phyloP scores from a whole-genome alignment of 2,113 vertebrate species.

The Acrocephalus kingi region DNA sequence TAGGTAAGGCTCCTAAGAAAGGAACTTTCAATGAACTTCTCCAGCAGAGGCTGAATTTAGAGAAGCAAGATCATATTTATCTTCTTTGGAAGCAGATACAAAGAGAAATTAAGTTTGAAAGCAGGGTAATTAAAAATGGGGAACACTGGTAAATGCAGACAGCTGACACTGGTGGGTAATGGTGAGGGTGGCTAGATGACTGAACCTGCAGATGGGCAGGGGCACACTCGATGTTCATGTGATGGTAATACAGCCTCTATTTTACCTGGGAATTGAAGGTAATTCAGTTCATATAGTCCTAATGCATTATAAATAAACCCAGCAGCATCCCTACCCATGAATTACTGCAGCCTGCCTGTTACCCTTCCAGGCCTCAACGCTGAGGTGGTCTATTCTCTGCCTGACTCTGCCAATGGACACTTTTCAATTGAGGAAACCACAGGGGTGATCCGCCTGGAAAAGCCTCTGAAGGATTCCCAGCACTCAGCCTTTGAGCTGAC shows the following conservation, averaged over 20 bases:
- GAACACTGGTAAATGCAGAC: background rate
- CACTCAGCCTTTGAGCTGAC: constrained; percentile 82
- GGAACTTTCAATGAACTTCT: background rate
- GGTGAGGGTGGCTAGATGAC: background rate
- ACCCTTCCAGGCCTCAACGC: constrained; percentile 84
- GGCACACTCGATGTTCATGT: background rate
- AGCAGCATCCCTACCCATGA: background rate
- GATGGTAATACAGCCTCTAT: background rate
- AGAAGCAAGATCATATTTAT: background rate
- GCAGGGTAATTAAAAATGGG: background rate
- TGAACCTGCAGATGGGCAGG: background rate
- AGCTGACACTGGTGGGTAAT: background rate
- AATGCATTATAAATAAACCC: background rate
- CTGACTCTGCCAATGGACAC: constrained; percentile 81
- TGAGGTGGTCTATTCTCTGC: constrained; percentile 88
- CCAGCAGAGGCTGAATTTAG: background rate
- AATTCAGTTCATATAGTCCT: background rate
- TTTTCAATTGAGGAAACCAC: constrained; percentile 93
- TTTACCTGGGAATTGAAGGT: background rate
- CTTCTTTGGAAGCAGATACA: background rate
- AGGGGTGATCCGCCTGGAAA: constrained; percentile 89
- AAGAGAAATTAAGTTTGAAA: background rate
- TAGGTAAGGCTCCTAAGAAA: background rate
- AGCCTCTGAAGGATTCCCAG: constrained; percentile 77
- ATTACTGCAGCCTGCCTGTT: background rate